Base-by-base conservation (phyloP, 2,888 invertebrate genomes). In the Cryptosula pallasiana region DNA sequence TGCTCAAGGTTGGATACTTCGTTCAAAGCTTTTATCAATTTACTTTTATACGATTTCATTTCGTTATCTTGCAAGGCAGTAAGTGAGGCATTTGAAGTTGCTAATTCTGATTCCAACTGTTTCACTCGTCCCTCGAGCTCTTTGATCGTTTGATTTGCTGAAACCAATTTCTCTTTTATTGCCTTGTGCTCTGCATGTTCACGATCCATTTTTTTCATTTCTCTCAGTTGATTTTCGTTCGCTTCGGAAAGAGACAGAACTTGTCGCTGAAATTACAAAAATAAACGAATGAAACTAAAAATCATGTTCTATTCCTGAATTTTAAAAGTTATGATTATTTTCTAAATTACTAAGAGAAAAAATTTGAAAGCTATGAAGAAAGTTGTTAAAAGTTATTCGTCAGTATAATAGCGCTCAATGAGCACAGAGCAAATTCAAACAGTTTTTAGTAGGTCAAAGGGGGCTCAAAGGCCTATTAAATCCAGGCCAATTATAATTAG, bases 141-240 rank as follows among this genome's bases (percentile, higher is more conserved):
- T 63, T 63, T 63, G 5, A 63, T 63, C 2, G 63, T 63, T n/a
- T 63, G 63, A 34, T 63, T 63, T 27, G 63, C 63, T 34, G 63
- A 27, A 16, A 3, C 27, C n/a, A 63, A 63, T 32, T 63, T 16
- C n/a, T 63, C 63, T 34, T 32, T 63, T 3, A 32, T 13, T 29
- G 27, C 32, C n/a, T 63, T 27, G 16, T 27, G 20, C n/a, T 63
- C 13, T 2, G 32, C 2, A 63, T 29, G 25, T 63, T 63, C 63
- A 27, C 16, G 27, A 3, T 63, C 63, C 3, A 63, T 5, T 13
- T n/a, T 2, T 32, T 34, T 63, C 34, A 63, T 63, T 32, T 63
- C 63, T n/a, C 32, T 63, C 32, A 63, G 32, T 32, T 63, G 63
- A 32, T 63, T 63, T 5, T 13, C 63, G n/a, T 63, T 63, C 13